Conservation (phyloP, 2,797 vertebrate species). For the Adrianichthys oophorus region DNA sequence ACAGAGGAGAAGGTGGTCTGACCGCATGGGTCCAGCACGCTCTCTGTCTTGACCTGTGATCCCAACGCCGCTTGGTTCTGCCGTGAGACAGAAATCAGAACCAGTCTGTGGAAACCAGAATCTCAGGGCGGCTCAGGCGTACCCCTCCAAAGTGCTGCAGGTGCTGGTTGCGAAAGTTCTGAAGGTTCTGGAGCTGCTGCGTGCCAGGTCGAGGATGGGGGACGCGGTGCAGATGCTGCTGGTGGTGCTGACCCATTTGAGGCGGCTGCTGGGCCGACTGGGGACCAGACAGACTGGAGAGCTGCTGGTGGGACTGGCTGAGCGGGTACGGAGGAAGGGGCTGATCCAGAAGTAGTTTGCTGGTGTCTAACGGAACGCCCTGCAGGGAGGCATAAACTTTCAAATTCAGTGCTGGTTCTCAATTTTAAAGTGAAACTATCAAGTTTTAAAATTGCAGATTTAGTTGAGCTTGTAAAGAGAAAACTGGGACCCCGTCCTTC, state of each 20-base stretch:
- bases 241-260: slow-evolving; percentile 49
- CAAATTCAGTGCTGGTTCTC: no score
- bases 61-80: slow-evolving; percentile 46
- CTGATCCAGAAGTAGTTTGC: slow-evolving; percentile 85
- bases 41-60: slow-evolving; percentile 51
- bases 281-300: slow-evolving; percentile 38
- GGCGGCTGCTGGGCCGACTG: slow-evolving; percentile 56
- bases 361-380: slow-evolving; percentile 92
- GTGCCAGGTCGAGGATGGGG: slow-evolving; percentile 47
- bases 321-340: slow-evolving; percentile 85
- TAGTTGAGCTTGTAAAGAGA: no score
- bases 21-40: slow-evolving; percentile 60
- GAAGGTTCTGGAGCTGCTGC: slow-evolving; percentile 60
- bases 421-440: no score
- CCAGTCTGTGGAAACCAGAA: background rate
- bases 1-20: slow-evolving; percentile 52
- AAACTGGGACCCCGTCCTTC: no score
- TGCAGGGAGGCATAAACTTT: slow-evolving; percentile 31
- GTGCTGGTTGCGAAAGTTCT: slow-evolving; percentile 72
- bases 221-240: slow-evolving; percentile 53
- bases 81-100: background rate
- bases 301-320: slow-evolving; percentile 69
- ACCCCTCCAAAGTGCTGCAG: slow-evolving; percentile 60
- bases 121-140: background rate
- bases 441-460: no score